Conservation (phyloP, 2,888 invertebrate species). For the Oligia latruncula region DNA sequence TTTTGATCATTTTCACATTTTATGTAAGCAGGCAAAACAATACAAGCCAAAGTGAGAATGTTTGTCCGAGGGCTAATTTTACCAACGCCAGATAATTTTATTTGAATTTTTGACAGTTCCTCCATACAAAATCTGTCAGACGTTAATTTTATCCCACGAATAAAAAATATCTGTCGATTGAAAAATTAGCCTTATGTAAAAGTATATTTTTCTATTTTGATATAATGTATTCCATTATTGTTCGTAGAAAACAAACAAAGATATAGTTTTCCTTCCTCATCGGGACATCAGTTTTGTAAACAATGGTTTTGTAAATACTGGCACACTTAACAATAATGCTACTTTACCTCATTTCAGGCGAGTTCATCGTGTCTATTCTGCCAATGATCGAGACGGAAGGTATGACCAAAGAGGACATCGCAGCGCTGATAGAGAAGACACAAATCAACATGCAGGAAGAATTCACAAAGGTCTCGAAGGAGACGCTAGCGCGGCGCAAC, state of each 20-base stretch:
- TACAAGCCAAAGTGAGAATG: neutral
- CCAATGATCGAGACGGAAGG: constrained; percentile 93
- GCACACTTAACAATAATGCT: neutral
- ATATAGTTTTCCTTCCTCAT: neutral
- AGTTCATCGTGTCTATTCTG: constrained; percentile 93
- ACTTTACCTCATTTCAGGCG: constrained; percentile 84
- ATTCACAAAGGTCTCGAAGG: constrained; percentile 84
- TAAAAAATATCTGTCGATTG: too few species aligned
- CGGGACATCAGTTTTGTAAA: neutral
- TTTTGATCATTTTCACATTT: neutral
- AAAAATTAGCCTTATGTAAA: too few species aligned
- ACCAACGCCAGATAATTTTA: too few species aligned
- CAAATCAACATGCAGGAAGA: constrained; percentile 92
- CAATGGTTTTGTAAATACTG: neutral
- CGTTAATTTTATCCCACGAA: too few species aligned
- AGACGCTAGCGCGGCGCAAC: constrained; percentile 75
- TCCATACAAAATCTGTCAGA: too few species aligned
- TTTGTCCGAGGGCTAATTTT: too few species aligned
- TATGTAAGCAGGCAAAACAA: neutral
- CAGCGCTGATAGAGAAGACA: constrained; percentile 91
- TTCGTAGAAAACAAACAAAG: neutral
- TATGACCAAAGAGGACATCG: constrained; percentile 91
- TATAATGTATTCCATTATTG: neutral
- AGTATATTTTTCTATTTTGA: too few species aligned
- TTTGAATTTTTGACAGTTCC: too few species aligned